These are phyloP conservation scores for Ceratosolen solmsi DNA, from an alignment of 1,140 invertebrate genomes.

Conservation along the genomic window DNA sequence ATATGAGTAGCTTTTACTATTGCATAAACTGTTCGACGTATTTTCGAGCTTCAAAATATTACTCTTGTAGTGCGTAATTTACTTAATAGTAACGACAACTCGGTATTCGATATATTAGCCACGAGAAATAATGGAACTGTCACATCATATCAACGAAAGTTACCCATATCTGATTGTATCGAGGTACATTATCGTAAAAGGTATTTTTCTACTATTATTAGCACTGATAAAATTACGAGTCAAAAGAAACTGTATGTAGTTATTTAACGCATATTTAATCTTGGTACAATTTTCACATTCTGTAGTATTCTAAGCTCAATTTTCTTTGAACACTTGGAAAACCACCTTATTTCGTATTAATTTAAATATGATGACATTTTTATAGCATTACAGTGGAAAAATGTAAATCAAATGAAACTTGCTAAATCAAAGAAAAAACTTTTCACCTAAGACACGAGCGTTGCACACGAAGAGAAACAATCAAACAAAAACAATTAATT, in stretches of 20 bases:
- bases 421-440: too few species aligned
- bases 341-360: not conserved
- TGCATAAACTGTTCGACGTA: not conserved
- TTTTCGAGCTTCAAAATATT: not conserved
- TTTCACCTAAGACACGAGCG: too few species aligned
- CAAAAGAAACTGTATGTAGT: not conserved
- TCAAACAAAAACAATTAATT: too few species aligned
- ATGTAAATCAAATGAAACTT: too few species aligned
- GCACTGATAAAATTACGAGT: not conserved
- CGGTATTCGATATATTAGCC: too few species aligned
- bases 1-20: slow-evolving; percentile 12
- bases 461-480: too few species aligned
- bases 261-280: not conserved
- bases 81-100: not conserved
- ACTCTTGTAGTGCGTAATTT: not conserved
- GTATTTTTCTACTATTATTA: not conserved
- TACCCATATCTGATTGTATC: slow-evolving; percentile 1
- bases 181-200: not conserved
- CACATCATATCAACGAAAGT: slow-evolving; percentile 13
- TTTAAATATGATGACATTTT: not conserved
- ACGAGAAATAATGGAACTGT: not conserved
- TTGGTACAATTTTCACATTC: slow-evolving; percentile 6
- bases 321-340: slow-evolving; percentile 26
- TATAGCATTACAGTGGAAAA: too few species aligned
- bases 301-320: not conserved